These are phyloP conservation scores for Butastur rufipennis DNA, from an alignment of 2,113 vertebrate species.

Conservation along the genomic window DNA sequence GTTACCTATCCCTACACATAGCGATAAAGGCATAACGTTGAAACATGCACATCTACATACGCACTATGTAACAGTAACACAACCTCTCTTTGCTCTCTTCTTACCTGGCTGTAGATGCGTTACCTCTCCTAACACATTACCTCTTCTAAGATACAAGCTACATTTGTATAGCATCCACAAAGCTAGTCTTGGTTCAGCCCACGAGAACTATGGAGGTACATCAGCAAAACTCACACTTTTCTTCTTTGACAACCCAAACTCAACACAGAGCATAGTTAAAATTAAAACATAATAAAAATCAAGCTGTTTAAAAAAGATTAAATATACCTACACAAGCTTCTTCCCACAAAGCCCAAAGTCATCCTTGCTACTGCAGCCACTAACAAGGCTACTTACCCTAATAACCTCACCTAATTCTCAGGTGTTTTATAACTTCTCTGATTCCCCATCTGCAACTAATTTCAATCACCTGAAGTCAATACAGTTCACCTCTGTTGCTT, in stretches of 20 bases:
- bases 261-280: rapidly evolving
- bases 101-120: rapidly evolving
- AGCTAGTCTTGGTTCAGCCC: background rate
- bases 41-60: rapidly evolving
- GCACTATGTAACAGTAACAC: background rate
- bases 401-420: background rate
- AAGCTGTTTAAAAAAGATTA: background rate
- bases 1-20: rapidly evolving
- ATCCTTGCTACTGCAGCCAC: rapidly evolving
- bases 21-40: background rate
- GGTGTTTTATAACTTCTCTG: background rate
- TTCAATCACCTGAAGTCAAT: background rate
- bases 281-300: background rate
- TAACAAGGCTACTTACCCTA: rapidly evolving
- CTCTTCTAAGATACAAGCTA: background rate
- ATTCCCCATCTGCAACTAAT: background rate
- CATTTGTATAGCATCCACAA: background rate
- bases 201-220: rapidly evolving
- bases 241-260: background rate
- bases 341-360: background rate
- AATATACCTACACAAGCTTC: background rate
- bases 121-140: rapidly evolving
- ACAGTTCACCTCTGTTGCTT: background rate
- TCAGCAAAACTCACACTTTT: background rate
- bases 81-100: background rate